These are phyloP conservation scores for Propsilocerus akamusi DNA, from an alignment of 1,140 invertebrate species.

Conservation along the genomic window DNA sequence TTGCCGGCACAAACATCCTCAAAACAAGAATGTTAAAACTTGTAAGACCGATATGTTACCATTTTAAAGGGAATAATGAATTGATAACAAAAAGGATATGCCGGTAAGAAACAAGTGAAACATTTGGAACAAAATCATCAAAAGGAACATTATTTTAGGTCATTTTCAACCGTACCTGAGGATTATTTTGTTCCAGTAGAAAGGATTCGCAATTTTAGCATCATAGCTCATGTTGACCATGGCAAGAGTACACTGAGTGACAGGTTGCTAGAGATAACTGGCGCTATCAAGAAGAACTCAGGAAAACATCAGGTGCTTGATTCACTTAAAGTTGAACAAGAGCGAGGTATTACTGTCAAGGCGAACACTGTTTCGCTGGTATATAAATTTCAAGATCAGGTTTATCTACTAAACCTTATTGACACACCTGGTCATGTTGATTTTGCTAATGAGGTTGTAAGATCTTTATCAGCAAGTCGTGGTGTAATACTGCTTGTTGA, in stretches of 20 bases:
- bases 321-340: slow-evolving; percentile 56
- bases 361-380: slow-evolving; percentile 87
- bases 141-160: not conserved
- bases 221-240: slow-evolving; percentile 92
- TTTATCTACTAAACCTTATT: slow-evolving; percentile 88
- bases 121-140: too few species aligned
- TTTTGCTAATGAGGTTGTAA: slow-evolving; percentile 83
- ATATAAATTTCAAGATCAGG: slow-evolving; percentile 41
- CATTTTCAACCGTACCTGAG: slow-evolving; percentile 6
- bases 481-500: slow-evolving; percentile 90
- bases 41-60: too few species aligned
- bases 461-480: slow-evolving; percentile 81
- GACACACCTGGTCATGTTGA: slow-evolving; percentile 99
- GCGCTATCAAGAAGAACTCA: slow-evolving; percentile 49
- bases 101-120: too few species aligned
- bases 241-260: slow-evolving; percentile 94
- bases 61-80: too few species aligned
- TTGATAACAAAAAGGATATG: too few species aligned
- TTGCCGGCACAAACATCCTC: too few species aligned
- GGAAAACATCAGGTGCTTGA: slow-evolving; percentile 50
- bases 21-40: too few species aligned
- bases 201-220: slow-evolving; percentile 82
- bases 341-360: slow-evolving; percentile 95
- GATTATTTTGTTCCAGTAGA: slow-evolving; percentile 33
- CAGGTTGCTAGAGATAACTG: slow-evolving; percentile 75